Evolutionary conservation across 2,888 invertebrate species (phyloP), one percentile per base, ranked within the genome.

Genomic region (Chrysodeixis includens): DNA sequence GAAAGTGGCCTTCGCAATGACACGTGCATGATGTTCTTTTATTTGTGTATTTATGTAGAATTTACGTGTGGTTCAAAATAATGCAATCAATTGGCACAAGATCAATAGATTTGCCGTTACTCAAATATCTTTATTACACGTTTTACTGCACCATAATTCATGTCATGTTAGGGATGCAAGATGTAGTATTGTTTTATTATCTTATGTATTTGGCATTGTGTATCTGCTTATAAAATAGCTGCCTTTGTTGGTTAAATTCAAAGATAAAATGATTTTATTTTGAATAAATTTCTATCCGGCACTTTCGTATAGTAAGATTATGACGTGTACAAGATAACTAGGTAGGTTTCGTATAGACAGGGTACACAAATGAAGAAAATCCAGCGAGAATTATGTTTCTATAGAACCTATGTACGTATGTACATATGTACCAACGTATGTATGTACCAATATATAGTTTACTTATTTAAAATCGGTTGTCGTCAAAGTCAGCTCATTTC

Each of bases 51-150:
- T 16, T 49, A 49, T 8, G 18, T 20, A 20, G 46, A 20, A 49
- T 49, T 9, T 46, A 10, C 46, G 20, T 18, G 20, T 49, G 20
- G 20, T 49, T 49, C 20, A 10, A 2, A 49, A 49, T 49, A 20
- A 49, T 49, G 20, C 20, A 49, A 18, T 49, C 46, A 49, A 49
- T 49, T 49, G 46, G 46, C 46, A 49, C 18, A 49, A 49, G 46
- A 49, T 49, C 46, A 49, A 49, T 49, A 20, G 46, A 18, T 18
- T 20, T 49, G 10, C 46, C 3, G 46, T 49, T 49, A 20, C 46
- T 49, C 46, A 49, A 20, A 49, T 49, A 49, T 49, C 46, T 49
- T 49, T 49, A 49, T 49, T 49, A 49, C 46, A 49, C 46, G 18
- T 49, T 49, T 49, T 49, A 49, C 46, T 49, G 20, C 46, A 9